Evolutionary conservation across 2,113 vertebrate genomes (phyloP).

Genomic region (Ictalurus punctatus): DNA sequence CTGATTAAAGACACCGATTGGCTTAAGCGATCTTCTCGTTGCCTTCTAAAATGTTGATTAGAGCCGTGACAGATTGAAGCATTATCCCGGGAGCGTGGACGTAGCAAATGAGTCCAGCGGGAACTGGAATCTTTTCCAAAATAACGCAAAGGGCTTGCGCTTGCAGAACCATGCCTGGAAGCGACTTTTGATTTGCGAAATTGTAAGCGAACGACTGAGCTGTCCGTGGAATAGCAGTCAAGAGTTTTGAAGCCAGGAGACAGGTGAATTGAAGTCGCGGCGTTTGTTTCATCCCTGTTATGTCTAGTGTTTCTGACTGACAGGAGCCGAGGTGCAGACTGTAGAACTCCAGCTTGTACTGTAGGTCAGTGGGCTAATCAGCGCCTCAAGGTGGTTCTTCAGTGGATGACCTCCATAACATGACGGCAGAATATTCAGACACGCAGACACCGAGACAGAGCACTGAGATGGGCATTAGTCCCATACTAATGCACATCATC

Average conservation of each 20-base stretch:
- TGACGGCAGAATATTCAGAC: constrained; percentile 39
- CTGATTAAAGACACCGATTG: constrained; percentile 46
- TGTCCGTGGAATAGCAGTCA: background rate
- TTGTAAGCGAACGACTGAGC: background rate
- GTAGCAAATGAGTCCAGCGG: constrained; percentile 4
- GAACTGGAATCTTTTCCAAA: background rate
- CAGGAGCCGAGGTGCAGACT: constrained; percentile 28
- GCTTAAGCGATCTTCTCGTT: constrained; percentile 36
- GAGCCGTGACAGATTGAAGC: constrained; percentile 2
- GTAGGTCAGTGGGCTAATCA: constrained; percentile 59
- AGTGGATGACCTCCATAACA: constrained; percentile 46
- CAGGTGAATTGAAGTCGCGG: background rate
- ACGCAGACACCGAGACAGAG: constrained; percentile 16
- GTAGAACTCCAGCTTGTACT: constrained; percentile 46
- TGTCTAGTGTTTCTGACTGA: constrained; percentile 16
- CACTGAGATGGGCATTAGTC: constrained; percentile 33
- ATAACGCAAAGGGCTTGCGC: background rate
- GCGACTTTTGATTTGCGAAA: background rate
- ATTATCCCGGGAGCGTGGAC: constrained; percentile 7
- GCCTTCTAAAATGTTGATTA: constrained; percentile 12
- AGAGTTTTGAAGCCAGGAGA: constrained; percentile 6
- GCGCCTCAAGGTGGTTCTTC: constrained; percentile 43
- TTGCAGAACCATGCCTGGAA: background rate
- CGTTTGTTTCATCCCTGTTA: constrained; percentile 10
- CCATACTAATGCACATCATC: constrained; percentile 24